A percentile compares a stretch with the other conserved stretches of the same genome.
Conservation (phyloP, 2,797 vertebrate species). For the Potorous gilbertii region DNA sequence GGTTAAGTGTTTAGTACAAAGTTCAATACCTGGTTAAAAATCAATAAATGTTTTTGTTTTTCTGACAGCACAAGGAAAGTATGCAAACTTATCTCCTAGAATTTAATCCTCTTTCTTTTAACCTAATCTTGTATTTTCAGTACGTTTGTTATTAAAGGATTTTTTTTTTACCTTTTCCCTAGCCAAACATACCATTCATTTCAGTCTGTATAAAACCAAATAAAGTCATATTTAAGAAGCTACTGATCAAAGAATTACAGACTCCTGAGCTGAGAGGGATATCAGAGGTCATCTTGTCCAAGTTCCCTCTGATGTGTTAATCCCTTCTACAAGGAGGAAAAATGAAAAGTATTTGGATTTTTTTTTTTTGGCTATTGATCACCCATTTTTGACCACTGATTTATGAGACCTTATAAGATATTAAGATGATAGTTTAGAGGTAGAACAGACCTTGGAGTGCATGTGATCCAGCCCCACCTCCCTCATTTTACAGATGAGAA, state of each 20-base stretch:
- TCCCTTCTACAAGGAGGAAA: not conserved
- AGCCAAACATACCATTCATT: not conserved
- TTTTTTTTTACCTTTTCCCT: not conserved
- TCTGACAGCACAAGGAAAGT: not conserved
- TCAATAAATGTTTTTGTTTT: not conserved
- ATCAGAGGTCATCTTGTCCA: not conserved
- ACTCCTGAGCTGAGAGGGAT: not conserved
- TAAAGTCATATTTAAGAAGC: not conserved
- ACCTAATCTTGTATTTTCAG: not conserved
- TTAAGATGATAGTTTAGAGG: not conserved
- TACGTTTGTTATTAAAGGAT: not conserved
- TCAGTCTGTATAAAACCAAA: not conserved
- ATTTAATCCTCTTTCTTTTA: not conserved
- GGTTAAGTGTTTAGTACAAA: not conserved
- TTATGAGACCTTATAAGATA: not conserved
- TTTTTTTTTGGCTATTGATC: not conserved
- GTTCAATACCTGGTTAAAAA: not conserved
- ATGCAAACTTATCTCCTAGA: not conserved
- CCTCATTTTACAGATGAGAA: not conserved
- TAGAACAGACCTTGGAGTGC: not conserved
- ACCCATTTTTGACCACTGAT: not conserved
- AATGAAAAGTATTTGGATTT: not conserved
- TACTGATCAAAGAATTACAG: not conserved
- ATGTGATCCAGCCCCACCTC: not conserved
- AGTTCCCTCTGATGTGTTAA: not conserved